Conservation (phyloP, 2,113 vertebrate species). For the Ptychochromis oligacanthus region DNA sequence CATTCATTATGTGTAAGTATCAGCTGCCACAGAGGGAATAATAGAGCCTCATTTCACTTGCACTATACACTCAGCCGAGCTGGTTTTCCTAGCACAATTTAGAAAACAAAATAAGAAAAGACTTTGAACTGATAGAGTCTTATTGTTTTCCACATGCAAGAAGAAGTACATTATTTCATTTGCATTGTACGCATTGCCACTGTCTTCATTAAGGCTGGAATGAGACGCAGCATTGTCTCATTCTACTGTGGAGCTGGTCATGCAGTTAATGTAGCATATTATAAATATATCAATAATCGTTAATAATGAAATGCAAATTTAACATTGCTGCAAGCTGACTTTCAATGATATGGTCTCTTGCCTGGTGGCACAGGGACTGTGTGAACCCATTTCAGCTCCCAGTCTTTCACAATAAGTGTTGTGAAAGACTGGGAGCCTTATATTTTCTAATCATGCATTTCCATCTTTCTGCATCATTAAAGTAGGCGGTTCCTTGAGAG, state of each 20-base stretch:
- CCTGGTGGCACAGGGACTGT: not conserved
- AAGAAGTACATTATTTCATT: not conserved
- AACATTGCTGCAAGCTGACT: not conserved
- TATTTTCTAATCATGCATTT: constrained; percentile 7
- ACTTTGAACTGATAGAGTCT: not conserved
- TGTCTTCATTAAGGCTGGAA: not conserved
- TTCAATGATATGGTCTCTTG: not conserved
- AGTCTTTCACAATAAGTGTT: not conserved
- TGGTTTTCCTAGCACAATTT: not conserved
- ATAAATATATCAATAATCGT: not conserved
- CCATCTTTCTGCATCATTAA: constrained; percentile 26
- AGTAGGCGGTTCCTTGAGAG: constrained; percentile 8
- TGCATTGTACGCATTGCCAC: not conserved
- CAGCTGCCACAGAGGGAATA: not conserved
- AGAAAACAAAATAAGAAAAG: not conserved
- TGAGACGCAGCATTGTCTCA: not conserved
- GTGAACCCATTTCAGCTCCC: not conserved
- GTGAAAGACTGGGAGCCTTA: not conserved
- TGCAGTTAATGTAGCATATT: not conserved
- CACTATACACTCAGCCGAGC: not conserved
- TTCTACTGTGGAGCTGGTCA: not conserved
- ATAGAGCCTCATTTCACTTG: not conserved
- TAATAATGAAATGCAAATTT: not conserved
- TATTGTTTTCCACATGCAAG: constrained; percentile 4
- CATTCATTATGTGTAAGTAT: not conserved